Evolutionary conservation across 2,113 vertebrate genomes (phyloP), one percentile per base, ranked within the genome.

Genomic region (Xiphorhynchus elegans): DNA sequence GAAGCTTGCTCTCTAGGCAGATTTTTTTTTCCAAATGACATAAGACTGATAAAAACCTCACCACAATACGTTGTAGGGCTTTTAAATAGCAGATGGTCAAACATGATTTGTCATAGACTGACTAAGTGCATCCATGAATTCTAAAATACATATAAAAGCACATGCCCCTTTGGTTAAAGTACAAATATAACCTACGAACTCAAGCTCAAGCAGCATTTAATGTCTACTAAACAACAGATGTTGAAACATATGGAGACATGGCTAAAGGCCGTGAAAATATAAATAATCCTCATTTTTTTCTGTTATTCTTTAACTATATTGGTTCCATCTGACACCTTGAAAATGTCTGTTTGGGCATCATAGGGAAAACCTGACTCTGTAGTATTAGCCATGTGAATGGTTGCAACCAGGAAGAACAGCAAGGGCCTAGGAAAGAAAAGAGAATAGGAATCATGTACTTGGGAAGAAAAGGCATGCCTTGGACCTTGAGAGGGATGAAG

Each of bases 181-280:
- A 74, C 40, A 78, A 67, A 87, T 93, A 89, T 20, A 94, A 91
- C 60, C 49, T 8, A 37, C 56, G 67, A 90, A 86, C n/a, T n/a
- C n/a, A n/a, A n/a, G 60, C 60, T 84, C 60, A 73, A 96, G 49
- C 59, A 92, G 52, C 37, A 66, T 74, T 60, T 91, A 59, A 63
- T 56, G 23, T 72, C 74, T 93, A 62, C 69, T 88, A 89, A 92
- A 84, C 42, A 95, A 59, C 60, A 94, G 64, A 76, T 91, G 37
- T 74, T 81, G 46, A 91, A 87, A 89, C 47, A 79, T 75, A 87
- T 39, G 75, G 59, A 87, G 40, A 46, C 37, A 53, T 29, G 44
- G 66, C n/a, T 90, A 62, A 86, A 79, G 68, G 47, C 35, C 10
- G 4, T 62, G 69, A 90, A 89, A 84, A 35, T 25, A 70, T 44